Conservation (phyloP, 2,888 invertebrate species). For the Tyria jacobaeae region DNA sequence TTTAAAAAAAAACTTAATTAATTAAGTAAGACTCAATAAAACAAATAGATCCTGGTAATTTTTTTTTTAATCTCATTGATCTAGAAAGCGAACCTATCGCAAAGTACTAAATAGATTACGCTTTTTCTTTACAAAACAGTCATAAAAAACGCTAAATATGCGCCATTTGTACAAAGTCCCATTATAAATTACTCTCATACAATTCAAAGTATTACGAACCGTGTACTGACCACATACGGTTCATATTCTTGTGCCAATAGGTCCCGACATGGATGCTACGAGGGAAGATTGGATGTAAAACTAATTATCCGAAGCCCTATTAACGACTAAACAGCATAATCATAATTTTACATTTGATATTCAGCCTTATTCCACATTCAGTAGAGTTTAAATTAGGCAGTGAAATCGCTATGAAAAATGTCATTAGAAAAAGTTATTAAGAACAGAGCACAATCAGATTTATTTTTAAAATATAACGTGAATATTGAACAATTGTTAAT, state of each 20-base stretch:
- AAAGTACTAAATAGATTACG: background rate
- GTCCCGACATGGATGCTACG: slow-evolving; percentile 8
- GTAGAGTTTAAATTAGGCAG: background rate
- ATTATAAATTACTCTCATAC: slow-evolving; percentile 25
- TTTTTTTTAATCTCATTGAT: background rate
- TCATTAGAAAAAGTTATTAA: background rate
- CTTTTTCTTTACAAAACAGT: background rate
- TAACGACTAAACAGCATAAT: slow-evolving; percentile 39
- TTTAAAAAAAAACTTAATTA: too few relatives aligned
- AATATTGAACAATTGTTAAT: too few relatives aligned
- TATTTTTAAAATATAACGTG: slow-evolving; percentile 1
- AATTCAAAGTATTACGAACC: slow-evolving; percentile 8
- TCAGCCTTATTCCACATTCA: background rate
- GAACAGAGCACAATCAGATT: background rate
- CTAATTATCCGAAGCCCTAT: slow-evolving; percentile 40
- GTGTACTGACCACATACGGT: background rate
- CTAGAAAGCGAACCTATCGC: background rate
- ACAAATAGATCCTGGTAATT: too few relatives aligned
- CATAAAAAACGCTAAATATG: slow-evolving; percentile 29
- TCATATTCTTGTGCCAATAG: slow-evolving; percentile 6
- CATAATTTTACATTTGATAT: slow-evolving; percentile 5
- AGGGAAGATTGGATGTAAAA: slow-evolving; percentile 40
- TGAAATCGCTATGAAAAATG: background rate
- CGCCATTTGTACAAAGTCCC: slow-evolving; percentile 16
- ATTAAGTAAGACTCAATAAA: too few relatives aligned